Evolutionary conservation across 2,113 vertebrate genomes (phyloP).

Genomic region (Upupa epops): DNA sequence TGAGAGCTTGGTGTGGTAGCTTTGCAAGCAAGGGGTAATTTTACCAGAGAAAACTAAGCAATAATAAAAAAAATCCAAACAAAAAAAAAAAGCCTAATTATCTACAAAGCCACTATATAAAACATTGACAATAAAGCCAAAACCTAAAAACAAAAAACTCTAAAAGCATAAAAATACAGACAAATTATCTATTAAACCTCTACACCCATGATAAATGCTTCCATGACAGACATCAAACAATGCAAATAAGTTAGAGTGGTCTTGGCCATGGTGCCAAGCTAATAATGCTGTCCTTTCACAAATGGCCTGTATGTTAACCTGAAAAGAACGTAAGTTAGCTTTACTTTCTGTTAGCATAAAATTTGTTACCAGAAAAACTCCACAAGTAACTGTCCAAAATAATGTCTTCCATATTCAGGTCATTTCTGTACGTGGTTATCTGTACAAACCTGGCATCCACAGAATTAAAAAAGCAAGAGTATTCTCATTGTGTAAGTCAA

Average conservation of each 20-base stretch:
- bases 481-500: neutral
- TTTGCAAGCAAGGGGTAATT: too few relatives aligned
- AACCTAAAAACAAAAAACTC: neutral
- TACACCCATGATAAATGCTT: neutral
- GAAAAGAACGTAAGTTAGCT: neutral
- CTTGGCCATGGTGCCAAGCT: neutral
- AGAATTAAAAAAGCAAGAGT: neutral
- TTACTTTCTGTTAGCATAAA: neutral
- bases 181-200: neutral
- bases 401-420: neutral
- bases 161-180: neutral
- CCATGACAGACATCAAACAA: neutral
- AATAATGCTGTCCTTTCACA: neutral
- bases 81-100: neutral
- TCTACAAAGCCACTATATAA: neutral
- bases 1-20: neutral
- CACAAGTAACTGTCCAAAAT: neutral
- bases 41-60: too few relatives aligned
- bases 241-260: fast-evolving
- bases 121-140: neutral
- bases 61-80: too few relatives aligned
- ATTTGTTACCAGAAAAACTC: neutral
- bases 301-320: neutral
- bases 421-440: neutral
- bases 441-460: neutral